Base-by-base conservation (phyloP, 2,888 invertebrate species). In the Norana najaformis region DNA sequence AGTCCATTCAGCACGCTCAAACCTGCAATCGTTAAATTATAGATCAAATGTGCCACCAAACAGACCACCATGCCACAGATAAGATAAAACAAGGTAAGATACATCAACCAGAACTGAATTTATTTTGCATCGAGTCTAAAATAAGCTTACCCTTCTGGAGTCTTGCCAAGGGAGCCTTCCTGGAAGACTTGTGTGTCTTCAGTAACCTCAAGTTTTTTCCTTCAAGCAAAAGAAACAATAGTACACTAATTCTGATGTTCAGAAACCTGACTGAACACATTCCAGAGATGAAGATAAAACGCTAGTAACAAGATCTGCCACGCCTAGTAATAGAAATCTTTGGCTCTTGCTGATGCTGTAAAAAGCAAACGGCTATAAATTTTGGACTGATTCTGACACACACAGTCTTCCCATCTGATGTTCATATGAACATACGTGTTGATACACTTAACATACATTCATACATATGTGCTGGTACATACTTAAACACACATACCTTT, bases 101-200 rank as follows among this genome's bases (percentile, higher is more conserved):
- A n/a, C 69, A 69, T 69, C n/a, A n/a, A 69, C n/a, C 0, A n/a
- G n/a, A 69, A 8, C n/a, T 69, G n/a, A 69, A 11, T n/a, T 69
- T n/a, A 30, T n/a, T n/a, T n/a, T n/a, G n/a, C n/a, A n/a, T n/a
- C n/a, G n/a, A n/a, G n/a, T n/a, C n/a, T n/a, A n/a, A n/a, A n/a
- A 69, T 69, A 36, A 35, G 20, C 35, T 95, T 95, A 97, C 97
- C 97, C 98, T 36, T 97, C 97, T 5, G 98, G 98, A 14, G 97
- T 96, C 94, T 97, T 97, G 53, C 98, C 98, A 20, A 98, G 95
- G 95, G 97, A 96, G 37, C 97, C 98, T 93, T 97, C 97, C 91
- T 97, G 97, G 94, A 98, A 98, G 91, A 98, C 95, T 95, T 97
- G 96, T 0, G 98, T 98, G 89, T 98, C 97, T 0, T 96, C 96